phyloP scores from a whole-genome alignment of 2,888 invertebrate species.

The Steromphala cineraria region DNA sequence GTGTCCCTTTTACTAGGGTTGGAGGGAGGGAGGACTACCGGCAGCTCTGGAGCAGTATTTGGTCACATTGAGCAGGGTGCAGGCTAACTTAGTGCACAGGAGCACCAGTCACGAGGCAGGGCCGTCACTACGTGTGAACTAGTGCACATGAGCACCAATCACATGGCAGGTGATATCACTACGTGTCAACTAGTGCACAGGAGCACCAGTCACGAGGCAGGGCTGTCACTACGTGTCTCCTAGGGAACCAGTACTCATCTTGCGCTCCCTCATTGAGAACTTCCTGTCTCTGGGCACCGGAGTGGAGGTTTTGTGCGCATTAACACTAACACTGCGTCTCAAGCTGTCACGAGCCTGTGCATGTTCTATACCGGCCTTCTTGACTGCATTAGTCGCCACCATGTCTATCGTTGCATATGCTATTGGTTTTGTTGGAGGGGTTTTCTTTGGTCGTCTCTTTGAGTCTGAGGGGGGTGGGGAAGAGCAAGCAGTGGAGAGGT shows the following conservation, averaged over 20 bases:
- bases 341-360: conserved; percentile 69
- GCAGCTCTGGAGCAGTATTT: too few species aligned
- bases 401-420: conserved; percentile 73
- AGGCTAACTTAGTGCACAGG: too few species aligned
- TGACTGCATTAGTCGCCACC: conserved; percentile 71
- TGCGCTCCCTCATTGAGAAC: not conserved
- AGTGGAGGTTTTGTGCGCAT: conserved; percentile 28
- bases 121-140: too few species aligned
- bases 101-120: too few species aligned
- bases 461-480: conserved; percentile 35
- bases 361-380: conserved; percentile 71
- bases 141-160: too few species aligned
- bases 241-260: conserved; percentile 2
- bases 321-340: conserved; percentile 31
- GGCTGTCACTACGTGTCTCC: not conserved
- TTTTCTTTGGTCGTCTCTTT: conserved; percentile 37
- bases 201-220: too few species aligned
- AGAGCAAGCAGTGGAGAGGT: conserved; percentile 50
- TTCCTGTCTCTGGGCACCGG: conserved; percentile 10
- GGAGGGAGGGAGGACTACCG: too few species aligned
- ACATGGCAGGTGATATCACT: too few species aligned
- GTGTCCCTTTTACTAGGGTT: too few species aligned
- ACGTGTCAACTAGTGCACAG: too few species aligned
- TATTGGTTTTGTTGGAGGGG: conserved; percentile 40
- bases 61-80: too few species aligned